Base-by-base conservation (phyloP, 2,888 invertebrate genomes). In the Myopa testacea region DNA sequence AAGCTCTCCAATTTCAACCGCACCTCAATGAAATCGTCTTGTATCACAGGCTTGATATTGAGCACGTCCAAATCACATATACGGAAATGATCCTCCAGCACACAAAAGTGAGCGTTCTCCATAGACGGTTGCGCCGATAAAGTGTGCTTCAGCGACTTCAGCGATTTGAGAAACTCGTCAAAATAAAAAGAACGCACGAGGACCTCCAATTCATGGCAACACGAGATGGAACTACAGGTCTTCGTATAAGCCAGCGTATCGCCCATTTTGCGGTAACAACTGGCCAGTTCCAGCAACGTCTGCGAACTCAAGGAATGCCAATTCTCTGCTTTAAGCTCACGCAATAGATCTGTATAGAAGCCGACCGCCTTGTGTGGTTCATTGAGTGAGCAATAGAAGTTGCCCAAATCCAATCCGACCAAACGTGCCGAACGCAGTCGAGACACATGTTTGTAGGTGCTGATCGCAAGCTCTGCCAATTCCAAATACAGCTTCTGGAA, bases 391-490 rank as follows among this genome's bases (percentile, higher is more conserved):
- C 96, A 93, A 88, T 98, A 98, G 88, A 98, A 98, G 40, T 94
- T 93, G 0, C 98, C 97, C 71, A 98, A 90, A 84, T 98, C 96
- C 60, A 95, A 92, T 0, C 98, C 98, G 77, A 98, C 95, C 69
- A 95, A 91, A 63, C 97, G 92, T 0, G 98, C 98, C 75, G 95
- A 97, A 87, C 93, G 91, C 82, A 93, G 87, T 79, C 95, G 91
- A 1, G 95, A 94, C 81, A 98, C 97, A 90, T 98, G 98, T 86
- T 98, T 98, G 87, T 96, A 98, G 0, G 98, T 98, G 74, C 98
- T 97, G 93, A 98, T 97, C 0, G 98, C 97, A 80, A 98, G 89
- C 88, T 98, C 98, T 0, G 97, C 96, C 78, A 98, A 89, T 89
- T 98, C 98, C 91, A 98, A 90, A 86, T 98, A 98, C 82, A 96